Conservation (phyloP, 2,797 vertebrate species). For the Eulemur rubriventer region DNA sequence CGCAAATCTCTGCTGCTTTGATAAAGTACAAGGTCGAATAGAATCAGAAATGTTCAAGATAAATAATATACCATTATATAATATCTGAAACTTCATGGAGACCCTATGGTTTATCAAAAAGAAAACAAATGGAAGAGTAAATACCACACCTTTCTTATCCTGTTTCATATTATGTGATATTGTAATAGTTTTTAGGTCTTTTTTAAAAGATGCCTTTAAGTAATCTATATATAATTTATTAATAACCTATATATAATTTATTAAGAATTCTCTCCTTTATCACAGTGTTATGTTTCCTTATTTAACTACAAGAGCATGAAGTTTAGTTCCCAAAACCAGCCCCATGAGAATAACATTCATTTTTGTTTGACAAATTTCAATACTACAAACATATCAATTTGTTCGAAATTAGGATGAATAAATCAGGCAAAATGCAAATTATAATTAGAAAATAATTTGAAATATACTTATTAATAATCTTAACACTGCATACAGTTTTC, state of each 20-base stretch:
- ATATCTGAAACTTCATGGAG: background rate
- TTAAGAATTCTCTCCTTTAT: background rate
- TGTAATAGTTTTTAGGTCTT: background rate
- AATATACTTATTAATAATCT: conserved; percentile 81
- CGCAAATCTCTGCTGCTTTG: background rate
- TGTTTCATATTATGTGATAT: background rate
- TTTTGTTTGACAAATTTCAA: conserved; percentile 47
- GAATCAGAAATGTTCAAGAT: background rate
- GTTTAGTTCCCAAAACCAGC: background rate
- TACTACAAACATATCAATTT: conserved; percentile 42
- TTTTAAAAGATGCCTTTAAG: background rate
- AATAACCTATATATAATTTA: background rate
- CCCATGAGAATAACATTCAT: background rate
- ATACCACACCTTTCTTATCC: background rate
- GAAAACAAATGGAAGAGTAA: background rate
- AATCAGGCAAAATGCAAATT: conserved; percentile 70
- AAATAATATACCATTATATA: background rate
- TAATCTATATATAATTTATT: background rate
- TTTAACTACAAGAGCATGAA: background rate
- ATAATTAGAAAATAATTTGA: conserved; percentile 78
- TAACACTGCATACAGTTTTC: conserved; percentile 75
- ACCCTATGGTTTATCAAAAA: background rate
- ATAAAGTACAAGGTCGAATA: background rate
- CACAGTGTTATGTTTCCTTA: background rate
- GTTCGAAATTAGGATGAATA: conserved; percentile 54